These are phyloP conservation scores for Pachyseris speciosa DNA, from an alignment of 64 coral and sea anemone genomes.

Conservation along the genomic window DNA sequence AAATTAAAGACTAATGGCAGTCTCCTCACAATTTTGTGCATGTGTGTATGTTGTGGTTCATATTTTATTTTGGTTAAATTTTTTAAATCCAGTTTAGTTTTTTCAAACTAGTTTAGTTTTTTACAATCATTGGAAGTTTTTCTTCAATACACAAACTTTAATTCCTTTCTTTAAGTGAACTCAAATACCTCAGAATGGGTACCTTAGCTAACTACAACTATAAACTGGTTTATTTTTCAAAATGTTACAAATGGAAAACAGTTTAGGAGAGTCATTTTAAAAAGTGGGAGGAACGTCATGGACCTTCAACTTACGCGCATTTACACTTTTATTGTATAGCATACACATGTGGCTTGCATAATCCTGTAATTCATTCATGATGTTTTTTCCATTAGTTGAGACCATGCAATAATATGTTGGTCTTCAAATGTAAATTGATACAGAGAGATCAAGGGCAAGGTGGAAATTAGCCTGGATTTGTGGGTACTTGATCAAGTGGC, in stretches of 20 bases:
- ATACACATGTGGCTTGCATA: slow-evolving; percentile 1
- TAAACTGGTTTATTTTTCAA: background rate
- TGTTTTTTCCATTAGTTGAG: slow-evolving; percentile 9
- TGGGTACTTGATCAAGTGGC: background rate
- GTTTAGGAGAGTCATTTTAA: background rate
- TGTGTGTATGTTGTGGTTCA: too few species aligned
- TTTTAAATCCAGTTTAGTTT: background rate
- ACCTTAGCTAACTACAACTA: too few species aligned
- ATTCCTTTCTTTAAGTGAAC: too few species aligned
- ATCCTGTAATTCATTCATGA: background rate
- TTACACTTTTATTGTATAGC: slow-evolving; percentile 37
- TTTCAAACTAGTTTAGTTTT: background rate
- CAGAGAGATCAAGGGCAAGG: background rate
- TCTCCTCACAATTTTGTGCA: too few species aligned
- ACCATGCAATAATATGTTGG: background rate
- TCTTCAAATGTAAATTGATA: background rate
- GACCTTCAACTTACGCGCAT: background rate
- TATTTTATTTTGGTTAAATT: background rate
- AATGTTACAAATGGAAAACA: background rate
- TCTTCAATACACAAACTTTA: too few species aligned
- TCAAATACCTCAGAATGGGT: too few species aligned
- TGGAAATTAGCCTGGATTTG: background rate
- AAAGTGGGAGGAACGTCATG: background rate
- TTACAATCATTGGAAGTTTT: too few species aligned
- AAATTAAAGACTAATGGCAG: too few species aligned